phyloP scores from a whole-genome alignment of 2,113 vertebrate genomes.

The Leuciscus idus region DNA sequence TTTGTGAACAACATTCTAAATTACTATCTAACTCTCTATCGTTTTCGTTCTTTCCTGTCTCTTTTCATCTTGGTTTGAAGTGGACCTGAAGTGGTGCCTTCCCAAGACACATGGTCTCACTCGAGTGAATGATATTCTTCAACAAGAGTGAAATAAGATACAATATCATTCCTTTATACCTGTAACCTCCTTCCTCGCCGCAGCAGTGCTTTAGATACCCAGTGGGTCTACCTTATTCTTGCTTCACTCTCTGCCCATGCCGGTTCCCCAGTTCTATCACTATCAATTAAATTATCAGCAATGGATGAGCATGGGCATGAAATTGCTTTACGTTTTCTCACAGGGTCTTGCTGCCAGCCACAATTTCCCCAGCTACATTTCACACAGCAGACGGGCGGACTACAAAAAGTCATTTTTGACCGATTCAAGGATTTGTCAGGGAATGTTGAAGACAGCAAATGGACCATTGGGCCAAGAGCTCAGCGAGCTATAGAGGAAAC shows the following conservation, averaged over 20 bases:
- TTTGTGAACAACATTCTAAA: neutral
- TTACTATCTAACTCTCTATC: neutral
- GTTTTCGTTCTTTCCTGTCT: conserved; percentile 1
- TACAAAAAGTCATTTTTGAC: conserved; percentile 57
- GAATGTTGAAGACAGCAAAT: conserved; percentile 34
- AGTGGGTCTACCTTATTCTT: conserved; percentile 25
- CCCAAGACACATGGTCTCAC: conserved; percentile 36
- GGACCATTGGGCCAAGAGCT: neutral
- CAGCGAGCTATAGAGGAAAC: conserved; percentile 27
- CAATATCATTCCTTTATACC: conserved; percentile 40
- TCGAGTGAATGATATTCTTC: conserved; percentile 47
- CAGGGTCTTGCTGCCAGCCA: conserved; percentile 60
- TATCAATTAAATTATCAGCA: conserved; percentile 52
- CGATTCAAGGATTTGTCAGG: conserved; percentile 59
- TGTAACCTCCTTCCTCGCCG: conserved; percentile 19
- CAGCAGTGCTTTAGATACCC: conserved; percentile 28
- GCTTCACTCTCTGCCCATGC: conserved; percentile 7
- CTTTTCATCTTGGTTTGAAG: conserved; percentile 24
- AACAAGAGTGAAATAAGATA: conserved; percentile 34
- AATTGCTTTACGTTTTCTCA: conserved; percentile 71
- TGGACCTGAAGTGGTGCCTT: conserved; percentile 31
- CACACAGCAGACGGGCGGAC: conserved; percentile 56
- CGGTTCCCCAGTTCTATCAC: conserved; percentile 23
- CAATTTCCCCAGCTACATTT: conserved; percentile 65
- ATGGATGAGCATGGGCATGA: conserved; percentile 68